Base-by-base conservation (phyloP, 2,888 invertebrate genomes). In the Agrotis exclamationis region DNA sequence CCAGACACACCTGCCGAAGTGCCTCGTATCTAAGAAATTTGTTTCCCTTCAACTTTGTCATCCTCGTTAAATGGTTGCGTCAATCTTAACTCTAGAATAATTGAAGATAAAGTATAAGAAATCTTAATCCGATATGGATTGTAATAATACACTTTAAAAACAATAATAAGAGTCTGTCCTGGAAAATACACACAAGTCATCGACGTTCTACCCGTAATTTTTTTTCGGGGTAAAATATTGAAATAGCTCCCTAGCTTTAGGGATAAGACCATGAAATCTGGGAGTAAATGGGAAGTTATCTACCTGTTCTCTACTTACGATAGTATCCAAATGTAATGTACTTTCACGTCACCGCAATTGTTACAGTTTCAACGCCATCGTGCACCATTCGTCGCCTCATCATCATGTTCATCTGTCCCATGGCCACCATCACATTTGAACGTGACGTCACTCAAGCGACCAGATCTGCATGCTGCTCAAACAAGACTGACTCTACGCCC, bases 341-440 rank as follows among this genome's bases (percentile, higher is more conserved):
- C 20, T 48, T 13, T 18, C 18, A 28, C 13, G 3, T 28, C 0
- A 53, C 39, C 28, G 2, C 18, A 11, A 56, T 81, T 89, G 90
- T 88, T 93, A 70, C 90, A 97, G 97, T 74, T 97, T 97, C 90
- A 97, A 97, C 90, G 97, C 97, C 75, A 94, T 96, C 82, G 97
- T 97, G 67, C 96, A 96, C 82, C 96, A 96, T 80, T 94, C 96
- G 11, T 95, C 96, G 85, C 96, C 96, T 82, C 96, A 96, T 91
- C 96, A 96, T 89, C 96, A 96, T 88, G 89, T 96, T 87, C 96
- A 96, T 88, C 85, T 93, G n/a, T 84, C 92, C 16, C 95, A 95
- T 18, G 95, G 95, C 68, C 92, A 95, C n/a, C 95, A 95, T 68
- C 92, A 91, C 72, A 87, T 91, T 76, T 93, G 87, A 90, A 63